Percentiles rank a stretch among this genome's conserved stretches.
These are phyloP conservation scores for Nebria brevicollis DNA, from an alignment of 2,888 invertebrate genomes.

Conservation along the genomic window DNA sequence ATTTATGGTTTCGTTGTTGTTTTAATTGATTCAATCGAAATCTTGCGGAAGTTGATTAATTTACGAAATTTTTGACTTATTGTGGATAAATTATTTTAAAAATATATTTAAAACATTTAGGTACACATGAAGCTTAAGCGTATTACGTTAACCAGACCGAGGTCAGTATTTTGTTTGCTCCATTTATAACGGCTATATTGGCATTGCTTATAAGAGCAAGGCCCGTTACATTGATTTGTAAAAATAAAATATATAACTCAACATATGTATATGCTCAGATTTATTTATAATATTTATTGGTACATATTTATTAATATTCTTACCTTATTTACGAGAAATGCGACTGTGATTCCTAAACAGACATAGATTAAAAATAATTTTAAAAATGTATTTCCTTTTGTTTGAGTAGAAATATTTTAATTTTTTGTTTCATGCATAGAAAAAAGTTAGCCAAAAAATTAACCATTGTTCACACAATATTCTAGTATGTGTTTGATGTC, in stretches of 20 bases:
- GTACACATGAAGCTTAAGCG: too few species aligned
- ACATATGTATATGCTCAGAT: background rate
- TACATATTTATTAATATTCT: background rate
- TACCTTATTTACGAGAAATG: background rate
- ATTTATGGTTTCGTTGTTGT: background rate
- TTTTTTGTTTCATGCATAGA: too few species aligned
- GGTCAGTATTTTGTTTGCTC: conserved; percentile 29
- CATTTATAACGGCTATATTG: conserved; percentile 31
- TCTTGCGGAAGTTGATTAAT: background rate
- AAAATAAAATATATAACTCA: too few species aligned
- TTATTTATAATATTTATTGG: background rate
- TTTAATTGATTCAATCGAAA: background rate
- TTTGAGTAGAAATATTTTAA: too few species aligned
- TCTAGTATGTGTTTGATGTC: background rate
- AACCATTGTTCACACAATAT: background rate
- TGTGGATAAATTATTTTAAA: too few species aligned
- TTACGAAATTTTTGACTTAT: too few species aligned
- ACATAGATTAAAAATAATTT: too few species aligned
- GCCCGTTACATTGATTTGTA: background rate
- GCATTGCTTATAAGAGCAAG: conserved; percentile 28
- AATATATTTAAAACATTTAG: too few species aligned
- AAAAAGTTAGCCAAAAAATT: too few species aligned
- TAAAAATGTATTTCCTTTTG: too few species aligned
- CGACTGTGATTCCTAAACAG: background rate
- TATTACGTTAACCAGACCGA: conserved; percentile 2